A percentile compares a stretch with the other conserved stretches of the same genome.
Conservation (phyloP, 92 coral and sea anemone genomes). For the Diadumene lineata region DNA sequence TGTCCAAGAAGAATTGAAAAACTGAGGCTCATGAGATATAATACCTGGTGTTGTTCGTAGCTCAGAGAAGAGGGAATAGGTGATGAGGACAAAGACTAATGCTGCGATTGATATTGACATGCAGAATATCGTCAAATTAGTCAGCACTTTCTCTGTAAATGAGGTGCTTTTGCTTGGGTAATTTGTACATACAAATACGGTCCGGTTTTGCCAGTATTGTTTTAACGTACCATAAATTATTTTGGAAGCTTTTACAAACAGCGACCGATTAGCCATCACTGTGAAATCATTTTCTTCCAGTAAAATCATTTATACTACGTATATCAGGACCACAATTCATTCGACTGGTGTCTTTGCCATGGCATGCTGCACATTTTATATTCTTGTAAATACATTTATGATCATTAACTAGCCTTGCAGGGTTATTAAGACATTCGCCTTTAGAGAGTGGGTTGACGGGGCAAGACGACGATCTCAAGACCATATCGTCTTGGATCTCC, state of each 20-base stretch:
- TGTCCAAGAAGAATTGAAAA: conserved; percentile 37
- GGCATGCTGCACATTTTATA: neutral
- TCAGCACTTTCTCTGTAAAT: neutral
- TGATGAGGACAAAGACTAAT: conserved; percentile 42
- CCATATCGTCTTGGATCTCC: neutral
- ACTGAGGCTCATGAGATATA: conserved; percentile 50
- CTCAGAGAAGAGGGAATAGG: conserved; percentile 56
- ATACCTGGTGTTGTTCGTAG: conserved; percentile 65
- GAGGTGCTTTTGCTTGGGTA: neutral
- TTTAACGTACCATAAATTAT: conserved; percentile 5
- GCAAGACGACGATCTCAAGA: neutral
- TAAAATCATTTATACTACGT: conserved; percentile 19
- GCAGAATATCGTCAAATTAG: conserved; percentile 15
- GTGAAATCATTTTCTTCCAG: conserved; percentile 11
- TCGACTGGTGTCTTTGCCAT: neutral
- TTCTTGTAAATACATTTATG: neutral
- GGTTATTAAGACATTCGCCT: neutral
- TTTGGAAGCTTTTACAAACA: conserved; percentile 28
- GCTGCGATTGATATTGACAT: conserved; percentile 32
- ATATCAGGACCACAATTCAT: conserved; percentile 2
- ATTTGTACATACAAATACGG: conserved; percentile 44
- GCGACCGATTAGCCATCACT: conserved; percentile 22
- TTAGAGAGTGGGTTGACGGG: neutral
- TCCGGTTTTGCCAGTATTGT: conserved; percentile 14
- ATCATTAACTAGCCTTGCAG: neutral